Evolutionary conservation across 2,888 invertebrate genomes (phyloP).

Genomic region (Podabrus alpinus): DNA sequence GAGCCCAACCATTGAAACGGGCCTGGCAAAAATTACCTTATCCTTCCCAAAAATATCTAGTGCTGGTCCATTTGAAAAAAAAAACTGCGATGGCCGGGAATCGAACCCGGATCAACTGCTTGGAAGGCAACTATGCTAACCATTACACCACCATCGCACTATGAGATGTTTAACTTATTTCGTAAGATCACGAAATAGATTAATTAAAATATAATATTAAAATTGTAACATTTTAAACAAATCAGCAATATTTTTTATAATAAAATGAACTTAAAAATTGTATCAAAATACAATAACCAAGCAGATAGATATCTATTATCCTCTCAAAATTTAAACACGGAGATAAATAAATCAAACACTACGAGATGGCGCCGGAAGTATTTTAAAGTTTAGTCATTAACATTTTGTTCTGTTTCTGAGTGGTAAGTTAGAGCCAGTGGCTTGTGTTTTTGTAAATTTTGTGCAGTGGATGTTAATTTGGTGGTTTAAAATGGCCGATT

Average conservation of each 20-base stretch:
- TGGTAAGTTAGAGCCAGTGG: slow-evolving; percentile 6
- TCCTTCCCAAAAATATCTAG: too few relatives aligned
- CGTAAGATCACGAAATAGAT: too few relatives aligned
- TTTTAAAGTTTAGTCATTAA: neutral
- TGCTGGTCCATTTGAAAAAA: neutral
- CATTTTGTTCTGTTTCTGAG: neutral
- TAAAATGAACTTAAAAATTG: neutral
- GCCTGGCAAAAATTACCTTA: too few relatives aligned
- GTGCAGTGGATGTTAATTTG: slow-evolving; percentile 34
- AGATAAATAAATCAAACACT: neutral
- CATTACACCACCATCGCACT: slow-evolving; percentile 57
- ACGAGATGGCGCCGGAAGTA: neutral
- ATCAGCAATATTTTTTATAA: neutral
- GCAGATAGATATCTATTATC: neutral
- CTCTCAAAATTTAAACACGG: neutral
- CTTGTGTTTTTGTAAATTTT: slow-evolving; percentile 31
- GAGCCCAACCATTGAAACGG: too few relatives aligned
- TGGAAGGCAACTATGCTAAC: slow-evolving; percentile 57
- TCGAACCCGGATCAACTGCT: slow-evolving; percentile 58
- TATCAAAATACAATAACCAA: neutral
- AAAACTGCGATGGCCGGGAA: slow-evolving; percentile 55
- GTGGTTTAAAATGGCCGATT: slow-evolving; percentile 43
- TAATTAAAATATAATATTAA: too few relatives aligned
- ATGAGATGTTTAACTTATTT: neutral
- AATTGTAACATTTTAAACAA: neutral